Conservation (phyloP, 2,888 invertebrate species). For the Choreutis nemorana region DNA sequence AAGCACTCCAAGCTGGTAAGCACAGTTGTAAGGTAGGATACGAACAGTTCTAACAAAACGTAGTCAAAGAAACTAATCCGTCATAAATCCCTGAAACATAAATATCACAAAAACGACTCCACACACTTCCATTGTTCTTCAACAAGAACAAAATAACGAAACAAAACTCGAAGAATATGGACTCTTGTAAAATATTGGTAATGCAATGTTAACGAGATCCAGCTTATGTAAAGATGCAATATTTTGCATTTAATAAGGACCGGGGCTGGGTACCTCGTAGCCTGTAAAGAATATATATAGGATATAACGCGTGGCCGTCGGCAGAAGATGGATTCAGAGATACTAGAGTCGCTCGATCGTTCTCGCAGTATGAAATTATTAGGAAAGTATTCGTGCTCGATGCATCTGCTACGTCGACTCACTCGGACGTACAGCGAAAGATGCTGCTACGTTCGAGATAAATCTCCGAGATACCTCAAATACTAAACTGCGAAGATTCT, state of each 20-base stretch:
- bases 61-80: too few species aligned
- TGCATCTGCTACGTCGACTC: constrained; percentile 55
- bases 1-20: too few species aligned
- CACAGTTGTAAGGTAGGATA: too few species aligned
- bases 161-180: constrained; percentile 22
- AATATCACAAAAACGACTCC: too few species aligned
- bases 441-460: constrained; percentile 49
- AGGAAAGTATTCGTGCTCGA: constrained; percentile 58
- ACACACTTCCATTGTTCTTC: too few species aligned
- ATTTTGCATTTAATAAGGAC: constrained; percentile 62
- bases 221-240: constrained; percentile 49
- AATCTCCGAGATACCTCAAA: constrained; percentile 40
- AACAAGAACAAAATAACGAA: constrained; percentile 16
- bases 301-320: constrained; percentile 38
- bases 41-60: too few species aligned
- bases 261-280: too few species aligned
- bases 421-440: constrained; percentile 42
- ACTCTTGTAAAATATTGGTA: constrained; percentile 44
- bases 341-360: constrained; percentile 36
- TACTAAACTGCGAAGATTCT: too few species aligned
- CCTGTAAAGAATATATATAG: constrained; percentile 9
- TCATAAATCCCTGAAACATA: too few species aligned
- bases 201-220: constrained; percentile 55
- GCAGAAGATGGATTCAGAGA: constrained; percentile 46
- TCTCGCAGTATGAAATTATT: constrained; percentile 58